These are phyloP conservation scores for Triplophysa yarkandensis DNA, from an alignment of 2,797 vertebrate species.

Conservation along the genomic window DNA sequence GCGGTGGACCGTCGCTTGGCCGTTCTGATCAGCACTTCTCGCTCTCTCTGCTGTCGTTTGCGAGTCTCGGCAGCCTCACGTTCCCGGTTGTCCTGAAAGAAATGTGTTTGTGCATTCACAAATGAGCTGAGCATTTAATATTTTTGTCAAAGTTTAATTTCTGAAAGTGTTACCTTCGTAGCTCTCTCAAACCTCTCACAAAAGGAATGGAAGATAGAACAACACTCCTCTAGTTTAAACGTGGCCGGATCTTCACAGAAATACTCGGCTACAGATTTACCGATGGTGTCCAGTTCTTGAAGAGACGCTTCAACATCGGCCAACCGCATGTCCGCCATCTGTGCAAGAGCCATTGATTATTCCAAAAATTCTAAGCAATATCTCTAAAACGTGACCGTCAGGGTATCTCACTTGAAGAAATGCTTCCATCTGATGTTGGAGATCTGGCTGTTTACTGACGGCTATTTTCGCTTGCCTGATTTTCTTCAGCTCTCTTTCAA, in stretches of 20 bases:
- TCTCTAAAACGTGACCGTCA: not conserved
- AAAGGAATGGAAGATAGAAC: slow-evolving; percentile 79
- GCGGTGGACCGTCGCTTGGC: slow-evolving; percentile 64
- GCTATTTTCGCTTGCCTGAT: slow-evolving; percentile 68
- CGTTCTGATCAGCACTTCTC: slow-evolving; percentile 39
- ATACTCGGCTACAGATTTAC: slow-evolving; percentile 71
- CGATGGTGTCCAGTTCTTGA: slow-evolving; percentile 63
- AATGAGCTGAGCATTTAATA: no score
- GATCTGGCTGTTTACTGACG: slow-evolving; percentile 62
- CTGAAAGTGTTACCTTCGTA: slow-evolving; percentile 65
- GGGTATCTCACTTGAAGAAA: slow-evolving; percentile 70
- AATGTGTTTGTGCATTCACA: not conserved
- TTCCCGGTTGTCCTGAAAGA: slow-evolving; percentile 71
- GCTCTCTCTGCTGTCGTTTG: slow-evolving; percentile 63
- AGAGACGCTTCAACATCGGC: slow-evolving; percentile 61
- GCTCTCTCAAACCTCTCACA: slow-evolving; percentile 77
- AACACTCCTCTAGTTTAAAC: slow-evolving; percentile 81
- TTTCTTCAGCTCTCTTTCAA: slow-evolving; percentile 71
- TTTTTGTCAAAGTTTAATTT: no score
- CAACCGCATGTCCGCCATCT: slow-evolving; percentile 75
- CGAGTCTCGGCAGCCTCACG: slow-evolving; percentile 69
- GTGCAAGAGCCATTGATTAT: not conserved
- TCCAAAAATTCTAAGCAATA: not conserved
- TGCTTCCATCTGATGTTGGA: slow-evolving; percentile 71
- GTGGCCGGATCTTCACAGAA: slow-evolving; percentile 79